A percentile compares a stretch with the other conserved stretches of the same genome.
Conservation (phyloP, 2,888 invertebrate genomes). For the Petrophora chlorosata region DNA sequence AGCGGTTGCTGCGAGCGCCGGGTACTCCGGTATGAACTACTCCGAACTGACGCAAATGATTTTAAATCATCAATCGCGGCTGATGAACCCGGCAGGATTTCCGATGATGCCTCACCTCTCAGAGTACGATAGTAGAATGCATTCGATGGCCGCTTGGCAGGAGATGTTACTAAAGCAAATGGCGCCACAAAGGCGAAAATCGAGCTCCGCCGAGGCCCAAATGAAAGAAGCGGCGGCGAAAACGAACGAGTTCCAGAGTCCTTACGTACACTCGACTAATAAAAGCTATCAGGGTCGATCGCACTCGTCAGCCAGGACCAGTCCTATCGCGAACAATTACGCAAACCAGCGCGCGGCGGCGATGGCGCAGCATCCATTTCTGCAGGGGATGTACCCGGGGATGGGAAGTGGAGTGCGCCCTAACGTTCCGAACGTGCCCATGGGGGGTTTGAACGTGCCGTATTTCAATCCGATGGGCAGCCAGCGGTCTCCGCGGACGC, state of each 20-base stretch:
- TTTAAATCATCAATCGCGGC: conserved; percentile 64
- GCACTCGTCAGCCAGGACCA: conserved; percentile 76
- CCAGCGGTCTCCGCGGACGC: conserved; percentile 63
- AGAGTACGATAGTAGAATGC: conserved; percentile 83
- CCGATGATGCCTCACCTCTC: conserved; percentile 70
- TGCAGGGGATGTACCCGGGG: conserved; percentile 71
- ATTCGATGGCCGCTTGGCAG: conserved; percentile 88
- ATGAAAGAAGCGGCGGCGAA: conserved; percentile 67
- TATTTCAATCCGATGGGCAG: conserved; percentile 72
- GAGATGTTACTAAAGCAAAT: conserved; percentile 78
- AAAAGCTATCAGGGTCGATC: conserved; percentile 68
- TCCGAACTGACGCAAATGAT: conserved; percentile 81
- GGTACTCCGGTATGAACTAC: conserved; percentile 74
- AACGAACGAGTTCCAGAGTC: conserved; percentile 70
- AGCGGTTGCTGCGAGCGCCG: conserved; percentile 80
- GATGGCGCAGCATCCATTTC: conserved; percentile 53
- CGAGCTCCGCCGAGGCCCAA: conserved; percentile 53
- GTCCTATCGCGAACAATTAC: conserved; percentile 76
- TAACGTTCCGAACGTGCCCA: conserved; percentile 64
- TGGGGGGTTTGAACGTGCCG: conserved; percentile 70
- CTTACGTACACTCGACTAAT: conserved; percentile 73
- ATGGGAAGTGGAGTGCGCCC: conserved; percentile 65
- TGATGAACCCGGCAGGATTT: conserved; percentile 70
- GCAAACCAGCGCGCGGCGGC: conserved; percentile 63
- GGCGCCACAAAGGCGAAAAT: conserved; percentile 62